Percentiles rank a stretch among this genome's conserved stretches.
These are phyloP conservation scores for Ditylenchus weischeri DNA, from an alignment of 2,888 invertebrate species.

Conservation along the genomic window DNA sequence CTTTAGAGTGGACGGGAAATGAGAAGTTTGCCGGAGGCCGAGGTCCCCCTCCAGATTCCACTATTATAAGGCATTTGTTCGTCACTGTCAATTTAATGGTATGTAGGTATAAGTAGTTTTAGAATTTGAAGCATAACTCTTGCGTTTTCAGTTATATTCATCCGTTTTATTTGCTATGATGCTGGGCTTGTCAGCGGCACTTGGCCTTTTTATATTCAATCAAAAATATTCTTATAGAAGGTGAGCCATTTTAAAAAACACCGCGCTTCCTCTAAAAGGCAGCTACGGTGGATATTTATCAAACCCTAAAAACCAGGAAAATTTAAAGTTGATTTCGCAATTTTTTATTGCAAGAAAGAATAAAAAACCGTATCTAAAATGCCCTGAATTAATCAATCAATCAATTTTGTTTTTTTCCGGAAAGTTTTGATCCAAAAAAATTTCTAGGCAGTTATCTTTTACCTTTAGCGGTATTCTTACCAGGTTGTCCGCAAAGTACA, in stretches of 20 bases:
- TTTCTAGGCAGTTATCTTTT: no score
- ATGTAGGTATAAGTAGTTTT: background rate
- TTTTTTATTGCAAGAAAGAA: no score
- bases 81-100: conserved; percentile 51
- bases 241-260: conserved; percentile 63
- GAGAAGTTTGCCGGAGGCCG: conserved; percentile 68
- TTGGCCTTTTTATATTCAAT: conserved; percentile 85
- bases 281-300: no score
- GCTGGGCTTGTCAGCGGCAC: conserved; percentile 80
- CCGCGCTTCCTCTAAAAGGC: no score
- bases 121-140: background rate
- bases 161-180: conserved; percentile 87
- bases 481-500: no score
- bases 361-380: no score
- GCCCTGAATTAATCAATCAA: no score
- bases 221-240: conserved; percentile 84
- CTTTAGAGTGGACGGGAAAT: conserved; percentile 83
- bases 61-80: conserved; percentile 44
- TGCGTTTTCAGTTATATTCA: conserved; percentile 72
- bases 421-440: no score
- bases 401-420: no score
- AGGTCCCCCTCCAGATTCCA: conserved; percentile 55
- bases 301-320: no score
- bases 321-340: no score
- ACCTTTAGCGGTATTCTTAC: no score